Conservation (phyloP, 1,140 invertebrate genomes). For the Danaus melanippus region DNA sequence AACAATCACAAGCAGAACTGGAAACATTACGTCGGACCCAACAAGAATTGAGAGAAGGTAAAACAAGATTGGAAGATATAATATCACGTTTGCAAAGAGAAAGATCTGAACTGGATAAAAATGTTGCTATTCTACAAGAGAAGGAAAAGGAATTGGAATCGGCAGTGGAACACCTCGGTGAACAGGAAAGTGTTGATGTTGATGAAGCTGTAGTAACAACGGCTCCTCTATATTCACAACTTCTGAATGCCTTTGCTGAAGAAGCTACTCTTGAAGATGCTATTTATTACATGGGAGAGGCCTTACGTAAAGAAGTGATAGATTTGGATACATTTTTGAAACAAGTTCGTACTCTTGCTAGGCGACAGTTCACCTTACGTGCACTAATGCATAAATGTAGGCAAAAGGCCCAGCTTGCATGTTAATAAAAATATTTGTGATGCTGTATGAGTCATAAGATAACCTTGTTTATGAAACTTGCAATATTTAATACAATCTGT, state of each 20-base stretch:
- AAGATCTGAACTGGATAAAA: constrained; percentile 88
- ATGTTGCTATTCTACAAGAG: constrained; percentile 85
- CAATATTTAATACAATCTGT: too few species aligned
- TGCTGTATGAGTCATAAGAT: neutral
- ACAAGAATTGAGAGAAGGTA: constrained; percentile 90
- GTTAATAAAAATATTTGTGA: constrained; percentile 46
- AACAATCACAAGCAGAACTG: constrained; percentile 92
- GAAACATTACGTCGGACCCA: constrained; percentile 92
- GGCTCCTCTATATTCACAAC: constrained; percentile 96
- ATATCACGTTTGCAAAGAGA: constrained; percentile 88
- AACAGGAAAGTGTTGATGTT: constrained; percentile 88
- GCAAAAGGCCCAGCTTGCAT: constrained; percentile 91
- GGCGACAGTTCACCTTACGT: constrained; percentile 95
- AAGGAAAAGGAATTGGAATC: constrained; percentile 91
- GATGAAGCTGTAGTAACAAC: constrained; percentile 98
- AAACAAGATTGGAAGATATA: constrained; percentile 86
- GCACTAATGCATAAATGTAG: constrained; percentile 97
- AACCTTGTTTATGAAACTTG: too few species aligned
- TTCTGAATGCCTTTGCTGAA: constrained; percentile 96
- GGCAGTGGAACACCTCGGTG: constrained; percentile 83
- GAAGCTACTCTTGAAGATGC: constrained; percentile 98
- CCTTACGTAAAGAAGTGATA: constrained; percentile 91
- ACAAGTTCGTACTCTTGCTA: constrained; percentile 94
- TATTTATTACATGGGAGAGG: constrained; percentile 99
- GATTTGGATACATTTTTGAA: constrained; percentile 97